A percentile compares a stretch with the other conserved stretches of the same genome.
phyloP scores from a whole-genome alignment of 1,140 invertebrate species.

The Drosophila pectinifera region DNA sequence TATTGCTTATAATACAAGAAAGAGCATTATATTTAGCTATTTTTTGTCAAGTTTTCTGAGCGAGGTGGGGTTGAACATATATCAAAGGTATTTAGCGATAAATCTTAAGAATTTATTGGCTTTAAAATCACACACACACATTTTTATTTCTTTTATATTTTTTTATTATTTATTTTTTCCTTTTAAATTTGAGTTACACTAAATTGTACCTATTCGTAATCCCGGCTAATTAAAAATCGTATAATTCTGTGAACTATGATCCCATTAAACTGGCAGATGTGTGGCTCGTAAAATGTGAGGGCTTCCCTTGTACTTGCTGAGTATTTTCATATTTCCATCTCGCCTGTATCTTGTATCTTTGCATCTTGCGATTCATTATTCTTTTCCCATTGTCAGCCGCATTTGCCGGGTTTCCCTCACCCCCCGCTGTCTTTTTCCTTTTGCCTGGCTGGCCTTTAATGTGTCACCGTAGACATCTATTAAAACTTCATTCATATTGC shows the following conservation, averaged over 20 bases:
- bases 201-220: conserved; percentile 3
- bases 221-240: conserved; percentile 20
- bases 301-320: conserved; percentile 20
- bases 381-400: conserved; percentile 36
- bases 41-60: too few species aligned
- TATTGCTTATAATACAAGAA: too few species aligned
- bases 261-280: conserved; percentile 36
- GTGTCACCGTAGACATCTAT: conserved; percentile 67
- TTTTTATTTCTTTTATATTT: too few species aligned
- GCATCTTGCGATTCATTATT: conserved; percentile 55
- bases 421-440: background rate
- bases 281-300: conserved; percentile 40
- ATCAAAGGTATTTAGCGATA: too few species aligned
- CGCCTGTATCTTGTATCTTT: conserved; percentile 22
- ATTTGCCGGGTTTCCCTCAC: background rate
- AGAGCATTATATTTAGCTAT: too few species aligned
- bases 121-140: too few species aligned
- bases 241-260: conserved; percentile 22
- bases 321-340: conserved; percentile 15
- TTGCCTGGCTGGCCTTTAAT: conserved; percentile 49
- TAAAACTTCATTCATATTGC: conserved; percentile 71
- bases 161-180: too few species aligned
- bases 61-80: too few species aligned
- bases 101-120: too few species aligned
- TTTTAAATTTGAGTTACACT: background rate